Base-by-base conservation (phyloP, 2,888 invertebrate species). In the Diarsia brunnea region DNA sequence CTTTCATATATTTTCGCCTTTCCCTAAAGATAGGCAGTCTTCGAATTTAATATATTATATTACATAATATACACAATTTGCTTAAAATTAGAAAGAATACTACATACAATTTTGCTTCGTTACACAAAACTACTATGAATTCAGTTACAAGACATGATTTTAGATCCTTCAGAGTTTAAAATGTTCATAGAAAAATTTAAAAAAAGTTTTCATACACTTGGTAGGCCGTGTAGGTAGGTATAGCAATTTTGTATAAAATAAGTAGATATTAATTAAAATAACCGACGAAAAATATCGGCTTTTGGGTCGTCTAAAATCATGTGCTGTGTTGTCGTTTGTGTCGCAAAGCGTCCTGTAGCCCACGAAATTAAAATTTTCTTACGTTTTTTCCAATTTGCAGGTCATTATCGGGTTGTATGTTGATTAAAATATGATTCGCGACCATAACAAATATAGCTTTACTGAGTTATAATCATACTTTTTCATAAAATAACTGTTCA, bases 11-110 rank as follows among this genome's bases (percentile, higher is more conserved):
- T 43, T 63, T 47, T 38, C 19, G 60, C 55, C 64, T 58, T 27
- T 21, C 16, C 1, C 4, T 66, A 55, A n/a, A 47, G 31, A 27
- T 73, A 63, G 66, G 73, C 79, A 79, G 53, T 66, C 45, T 75
- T 70, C 61, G 12, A 68, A 81, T 81, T 77, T 38, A 68, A 70
- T 81, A 81, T 71, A 65, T 73, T 81, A 81, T 71, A 65, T 73
- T 79, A 79, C 73, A 79, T 79, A 27, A 45, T 75, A 49, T 81
- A 82, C 45, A 82, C 49, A 55, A 64, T 61, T 82, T 73, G n/a
- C 24, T 49, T 61, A 75, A 38, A 55, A 21, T 51, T 47, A 47
- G 47, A 38, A 49, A 53, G 10, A 11, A 45, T 49, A 55, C 19
- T 31, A 4, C 5, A 14, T 43, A 51, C 14, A 60, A 75, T 49